Evolutionary conservation across 1,140 invertebrate species (phyloP), one percentile per base, ranked within the genome.

Genomic region (Zaprionus inermis): DNA sequence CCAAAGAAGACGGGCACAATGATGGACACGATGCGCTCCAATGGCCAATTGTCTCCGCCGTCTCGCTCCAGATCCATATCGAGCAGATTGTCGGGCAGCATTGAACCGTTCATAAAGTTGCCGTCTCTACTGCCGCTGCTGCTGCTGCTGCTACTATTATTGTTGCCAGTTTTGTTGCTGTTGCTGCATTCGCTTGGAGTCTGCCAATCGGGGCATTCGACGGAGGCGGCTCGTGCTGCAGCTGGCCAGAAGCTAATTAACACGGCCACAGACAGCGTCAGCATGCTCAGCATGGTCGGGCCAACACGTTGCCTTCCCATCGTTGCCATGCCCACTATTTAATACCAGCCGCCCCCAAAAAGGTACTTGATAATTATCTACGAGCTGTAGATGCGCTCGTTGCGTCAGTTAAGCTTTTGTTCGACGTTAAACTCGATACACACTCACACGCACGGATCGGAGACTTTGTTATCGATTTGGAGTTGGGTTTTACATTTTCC

Each of bases 1-100:
- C 97, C 96, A 91, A 98, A 98, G 82, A 98, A 95, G 28, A 97
- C 94, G 1, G 97, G 97, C 24, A 98, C 97, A 10, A 97, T 94
- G 55, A 95, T 93, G 10, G 93, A 94, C 0, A 97, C 95, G 38
- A 96, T 93, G 3, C 84, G 77, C 67, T 91, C 81, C 64, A 84
- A 57, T 63, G 89, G 89, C 81, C 81, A 82, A 69, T 58, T 67
- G 54, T 91, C 77, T 44, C 38, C 63, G 24, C 22, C 58, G 36
- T 90, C 86, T 30, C 67, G 54, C 56, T 89, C 84, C 32, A 79
- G 51, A 46, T 84, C 81, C 63, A 76, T 73, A 57, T 84, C 81
- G 14, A 84, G 68, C 32, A 88, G 52, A 81, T 88, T 85, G 56
- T 82, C 81, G 0, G 72, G 59, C 30, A 46, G 61, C 69, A 56